Evolutionary conservation across 2,888 invertebrate species (phyloP).

Genomic region (Strigamia maritima): DNA sequence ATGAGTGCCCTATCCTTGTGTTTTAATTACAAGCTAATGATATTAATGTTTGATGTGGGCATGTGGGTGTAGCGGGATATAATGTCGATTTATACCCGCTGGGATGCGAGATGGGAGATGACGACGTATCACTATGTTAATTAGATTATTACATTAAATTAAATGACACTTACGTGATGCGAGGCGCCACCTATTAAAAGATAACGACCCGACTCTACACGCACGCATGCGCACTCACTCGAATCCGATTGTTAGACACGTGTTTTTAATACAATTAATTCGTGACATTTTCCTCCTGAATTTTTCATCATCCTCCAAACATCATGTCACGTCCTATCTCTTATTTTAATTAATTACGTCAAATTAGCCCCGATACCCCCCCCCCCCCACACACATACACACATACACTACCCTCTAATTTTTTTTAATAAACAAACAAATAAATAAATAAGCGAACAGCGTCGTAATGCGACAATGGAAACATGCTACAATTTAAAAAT

Average conservation of each 20-base stretch:
- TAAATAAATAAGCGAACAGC: no score
- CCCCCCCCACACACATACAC: no score
- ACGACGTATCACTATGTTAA: conserved; percentile 27
- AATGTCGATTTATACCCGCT: not conserved
- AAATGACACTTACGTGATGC: conserved; percentile 25
- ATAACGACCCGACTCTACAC: not conserved
- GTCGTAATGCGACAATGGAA: no score
- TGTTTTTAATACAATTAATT: conserved; percentile 26
- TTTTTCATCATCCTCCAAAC: not conserved
- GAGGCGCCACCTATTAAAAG: conserved; percentile 26
- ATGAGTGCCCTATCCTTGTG: not conserved
- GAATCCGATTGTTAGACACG: conserved; percentile 27
- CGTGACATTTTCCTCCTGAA: not conserved
- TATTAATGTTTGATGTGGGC: not conserved
- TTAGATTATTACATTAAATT: conserved; percentile 36
- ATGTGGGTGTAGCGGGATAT: not conserved
- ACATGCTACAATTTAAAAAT: no score
- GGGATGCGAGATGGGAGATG: not conserved
- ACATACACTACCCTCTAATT: no score
- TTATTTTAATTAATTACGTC: not conserved
- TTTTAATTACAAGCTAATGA: not conserved
- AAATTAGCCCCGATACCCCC: not conserved
- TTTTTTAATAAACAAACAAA: no score
- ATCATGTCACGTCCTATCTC: not conserved
- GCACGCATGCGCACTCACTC: conserved; percentile 22